These are phyloP conservation scores for Tragelaphus scriptus DNA, from an alignment of 2,113 vertebrate species.

Conservation along the genomic window DNA sequence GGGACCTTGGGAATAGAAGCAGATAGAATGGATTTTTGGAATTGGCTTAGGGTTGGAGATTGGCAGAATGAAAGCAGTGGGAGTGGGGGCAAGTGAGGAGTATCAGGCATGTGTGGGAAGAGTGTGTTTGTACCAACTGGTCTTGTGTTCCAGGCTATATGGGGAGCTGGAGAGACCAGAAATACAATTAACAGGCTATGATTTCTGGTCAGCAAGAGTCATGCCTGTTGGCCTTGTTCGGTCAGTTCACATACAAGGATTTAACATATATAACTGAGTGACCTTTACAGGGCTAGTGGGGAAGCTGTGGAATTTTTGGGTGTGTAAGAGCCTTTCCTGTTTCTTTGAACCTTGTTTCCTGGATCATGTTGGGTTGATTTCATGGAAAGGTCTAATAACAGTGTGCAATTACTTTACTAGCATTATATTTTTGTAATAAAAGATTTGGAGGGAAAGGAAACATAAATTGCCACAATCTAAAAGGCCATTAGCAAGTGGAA, in stretches of 20 bases:
- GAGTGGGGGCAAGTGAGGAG: neutral
- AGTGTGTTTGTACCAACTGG: neutral
- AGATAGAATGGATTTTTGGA: neutral
- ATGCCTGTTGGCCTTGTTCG: neutral
- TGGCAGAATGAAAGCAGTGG: neutral
- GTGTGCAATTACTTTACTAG: conserved; percentile 25
- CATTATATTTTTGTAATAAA: conserved; percentile 52
- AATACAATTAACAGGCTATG: neutral
- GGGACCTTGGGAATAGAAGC: neutral
- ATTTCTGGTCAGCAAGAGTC: neutral
- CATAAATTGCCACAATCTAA: neutral
- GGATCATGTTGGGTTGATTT: conserved; percentile 50
- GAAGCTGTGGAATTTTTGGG: conserved; percentile 63
- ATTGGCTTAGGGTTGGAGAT: neutral
- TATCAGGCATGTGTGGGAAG: rapidly evolving
- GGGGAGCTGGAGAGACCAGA: neutral
- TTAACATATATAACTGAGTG: conserved; percentile 3
- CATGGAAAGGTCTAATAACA: conserved; percentile 55
- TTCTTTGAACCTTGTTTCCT: conserved; percentile 70
- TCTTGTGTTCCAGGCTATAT: neutral
- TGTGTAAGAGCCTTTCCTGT: conserved; percentile 58
- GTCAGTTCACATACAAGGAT: neutral
- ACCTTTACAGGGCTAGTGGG: conserved; percentile 11
- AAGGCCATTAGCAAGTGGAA: conserved; percentile 42
- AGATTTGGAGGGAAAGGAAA: conserved; percentile 35